Base-by-base conservation (phyloP, 1,140 invertebrate genomes). In the Ceratina australensis region DNA sequence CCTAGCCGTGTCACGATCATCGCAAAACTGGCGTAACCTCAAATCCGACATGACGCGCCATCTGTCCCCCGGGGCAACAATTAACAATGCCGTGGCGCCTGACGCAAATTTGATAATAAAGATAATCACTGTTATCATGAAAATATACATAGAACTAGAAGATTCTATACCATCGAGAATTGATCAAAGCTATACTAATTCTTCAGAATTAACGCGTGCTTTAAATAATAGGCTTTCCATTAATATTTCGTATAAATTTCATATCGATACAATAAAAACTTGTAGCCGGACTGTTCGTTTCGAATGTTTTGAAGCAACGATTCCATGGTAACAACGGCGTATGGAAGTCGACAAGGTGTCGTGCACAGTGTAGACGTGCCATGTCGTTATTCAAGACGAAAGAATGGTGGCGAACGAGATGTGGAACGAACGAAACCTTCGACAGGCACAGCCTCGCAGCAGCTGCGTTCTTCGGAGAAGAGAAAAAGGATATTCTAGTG, bases 321-420 rank as follows among this genome's bases (percentile, higher is more conserved):
- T 8, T 26, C 79, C 78, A 78, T 84, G 47, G 82, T 24, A 84
- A 84, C 82, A 84, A 84, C 82, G 54, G 56, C 5, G 33, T 42
- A 42, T 1, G 16, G 15, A 47, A 8, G 64, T 15, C 16, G n/a
- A 63, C 52, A 13, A 13, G 20, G 15, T 12, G 10, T 42, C 33
- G 33, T 7, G 33, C 33, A 42, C 33, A 42, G 33, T 42, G 33
- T 42, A 42, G 5, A 8, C 1, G n/a, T 3, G 16, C 47, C 76
- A 97, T 97, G 96, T 97, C 96, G 22, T 90, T 97, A 57, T 97
- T 97, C 90, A 96, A 96, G 92, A 94, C 94, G 0, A 93, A 95
- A 86, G 95, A 96, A 78, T 95, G 95, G 93, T 97, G 96, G 96
- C 93, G 93, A 24, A 94, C 94, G 8, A 90, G 93, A 18, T 94